Evolutionary conservation across 2,797 vertebrate species (phyloP).

Genomic region (Oreochromis mossambicus): DNA sequence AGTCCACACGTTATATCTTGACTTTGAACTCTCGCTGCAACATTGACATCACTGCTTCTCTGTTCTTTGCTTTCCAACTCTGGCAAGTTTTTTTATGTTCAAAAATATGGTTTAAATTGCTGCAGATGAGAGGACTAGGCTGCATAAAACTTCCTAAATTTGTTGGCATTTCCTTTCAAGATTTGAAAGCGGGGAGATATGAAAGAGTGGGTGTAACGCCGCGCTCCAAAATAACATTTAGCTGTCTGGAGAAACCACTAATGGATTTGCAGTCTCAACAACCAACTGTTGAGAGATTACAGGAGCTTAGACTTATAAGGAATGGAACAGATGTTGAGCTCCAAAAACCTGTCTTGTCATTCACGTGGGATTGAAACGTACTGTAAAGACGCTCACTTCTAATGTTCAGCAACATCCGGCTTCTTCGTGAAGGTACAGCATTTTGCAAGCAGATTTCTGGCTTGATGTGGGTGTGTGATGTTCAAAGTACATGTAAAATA

Average conservation of each 20-base stretch:
- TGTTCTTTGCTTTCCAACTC: neutral
- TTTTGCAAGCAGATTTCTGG: neutral
- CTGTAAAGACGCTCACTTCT: neutral
- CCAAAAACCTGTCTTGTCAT: constrained; percentile 2
- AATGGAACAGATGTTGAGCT: constrained; percentile 21
- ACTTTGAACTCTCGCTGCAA: neutral
- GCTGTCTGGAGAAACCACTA: constrained; percentile 6
- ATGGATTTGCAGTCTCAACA: constrained; percentile 21
- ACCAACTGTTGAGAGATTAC: constrained; percentile 29
- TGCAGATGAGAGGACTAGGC: neutral
- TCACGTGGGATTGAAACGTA: constrained; percentile 1
- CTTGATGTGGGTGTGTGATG: neutral
- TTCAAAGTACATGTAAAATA: neutral
- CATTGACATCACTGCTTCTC: neutral
- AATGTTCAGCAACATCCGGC: neutral
- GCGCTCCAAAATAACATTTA: neutral
- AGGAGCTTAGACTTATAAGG: constrained; percentile 3
- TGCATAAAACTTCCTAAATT: neutral
- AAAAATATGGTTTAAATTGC: neutral
- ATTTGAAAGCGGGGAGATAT: neutral
- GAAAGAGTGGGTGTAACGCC: neutral
- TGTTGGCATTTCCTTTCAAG: neutral
- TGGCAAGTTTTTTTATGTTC: neutral
- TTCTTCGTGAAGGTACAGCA: neutral
- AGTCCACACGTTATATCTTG: neutral